Conservation (phyloP, 2,113 vertebrate genomes). For the Chloebia gouldiae region DNA sequence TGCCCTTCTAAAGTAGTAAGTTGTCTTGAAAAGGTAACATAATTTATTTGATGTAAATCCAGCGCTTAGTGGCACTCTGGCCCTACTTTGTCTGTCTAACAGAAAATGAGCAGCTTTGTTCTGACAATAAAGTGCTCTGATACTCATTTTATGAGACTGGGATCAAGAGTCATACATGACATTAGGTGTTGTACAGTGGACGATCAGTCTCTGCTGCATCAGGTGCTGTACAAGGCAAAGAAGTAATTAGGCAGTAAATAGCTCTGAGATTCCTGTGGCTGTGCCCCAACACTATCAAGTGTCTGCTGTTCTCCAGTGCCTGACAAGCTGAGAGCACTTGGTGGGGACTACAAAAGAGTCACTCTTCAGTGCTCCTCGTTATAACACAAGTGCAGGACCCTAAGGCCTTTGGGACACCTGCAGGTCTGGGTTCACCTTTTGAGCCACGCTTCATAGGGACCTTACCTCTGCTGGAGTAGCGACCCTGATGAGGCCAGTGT, state of each 20-base stretch:
- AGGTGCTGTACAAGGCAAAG: background rate
- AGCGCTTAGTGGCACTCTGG: background rate
- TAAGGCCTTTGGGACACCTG: background rate
- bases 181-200: background rate
- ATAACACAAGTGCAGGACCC: background rate
- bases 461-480: accelerated
- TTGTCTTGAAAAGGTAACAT: background rate
- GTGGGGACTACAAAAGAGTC: background rate
- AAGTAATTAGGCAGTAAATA: background rate
- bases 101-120: background rate
- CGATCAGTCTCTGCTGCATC: background rate
- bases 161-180: background rate
- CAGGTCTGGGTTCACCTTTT: background rate
- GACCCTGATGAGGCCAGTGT: background rate
- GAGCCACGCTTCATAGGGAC: background rate
- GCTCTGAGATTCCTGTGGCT: background rate
- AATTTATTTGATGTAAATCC: background rate
- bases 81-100: background rate
- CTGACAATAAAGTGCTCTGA: background rate
- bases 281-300: background rate
- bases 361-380: background rate
- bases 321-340: background rate
- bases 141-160: background rate
- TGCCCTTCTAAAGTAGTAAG: background rate
- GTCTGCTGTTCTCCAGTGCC: background rate